Conservation (phyloP, 1,140 invertebrate genomes). For the Artemia franciscana region DNA sequence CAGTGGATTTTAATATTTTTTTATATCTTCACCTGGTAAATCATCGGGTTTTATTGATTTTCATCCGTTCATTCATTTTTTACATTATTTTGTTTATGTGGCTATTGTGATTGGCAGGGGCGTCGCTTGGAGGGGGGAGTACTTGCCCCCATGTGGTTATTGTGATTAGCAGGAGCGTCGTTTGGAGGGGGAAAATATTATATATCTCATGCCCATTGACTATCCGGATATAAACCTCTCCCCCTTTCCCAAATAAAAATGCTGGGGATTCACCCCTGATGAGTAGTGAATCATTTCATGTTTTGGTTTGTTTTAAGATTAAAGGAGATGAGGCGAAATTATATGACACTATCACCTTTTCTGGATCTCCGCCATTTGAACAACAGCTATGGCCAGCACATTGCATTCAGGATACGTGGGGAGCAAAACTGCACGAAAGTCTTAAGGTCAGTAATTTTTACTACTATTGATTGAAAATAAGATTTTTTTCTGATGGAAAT, state of each 20-base stretch:
- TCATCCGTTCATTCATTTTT: neutral
- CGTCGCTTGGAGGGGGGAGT: neutral
- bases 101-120: neutral
- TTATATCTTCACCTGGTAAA: too few species aligned
- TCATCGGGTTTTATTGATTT: too few species aligned
- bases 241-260: too few species aligned
- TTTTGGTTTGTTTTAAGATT: constrained; percentile 14
- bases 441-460: constrained; percentile 41
- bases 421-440: constrained; percentile 74
- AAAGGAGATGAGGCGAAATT: constrained; percentile 42
- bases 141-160: too few species aligned
- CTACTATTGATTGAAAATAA: too few species aligned
- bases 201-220: neutral
- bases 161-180: too few species aligned
- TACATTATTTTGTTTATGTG: neutral
- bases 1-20: too few species aligned
- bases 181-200: too few species aligned
- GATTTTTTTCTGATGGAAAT: too few species aligned
- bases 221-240: too few species aligned
- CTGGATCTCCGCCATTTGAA: constrained; percentile 50
- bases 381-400: constrained; percentile 83
- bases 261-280: too few species aligned
- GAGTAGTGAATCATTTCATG: neutral
- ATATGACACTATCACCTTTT: constrained; percentile 77
- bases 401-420: constrained; percentile 84